Evolutionary conservation across 2,113 vertebrate species (phyloP).

Genomic region (Mungos mungo): DNA sequence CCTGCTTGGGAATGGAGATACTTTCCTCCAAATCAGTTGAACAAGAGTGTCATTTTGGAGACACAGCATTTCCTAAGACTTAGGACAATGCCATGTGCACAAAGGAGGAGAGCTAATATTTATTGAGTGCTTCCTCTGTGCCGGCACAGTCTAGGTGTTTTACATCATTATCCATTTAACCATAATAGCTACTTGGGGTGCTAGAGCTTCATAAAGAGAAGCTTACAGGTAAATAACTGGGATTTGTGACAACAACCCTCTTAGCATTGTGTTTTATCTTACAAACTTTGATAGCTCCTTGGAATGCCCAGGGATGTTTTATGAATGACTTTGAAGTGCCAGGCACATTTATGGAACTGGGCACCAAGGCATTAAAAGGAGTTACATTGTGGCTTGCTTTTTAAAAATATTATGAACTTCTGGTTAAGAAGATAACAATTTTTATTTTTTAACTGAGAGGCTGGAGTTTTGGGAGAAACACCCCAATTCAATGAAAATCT

Average conservation of each 20-base stretch:
- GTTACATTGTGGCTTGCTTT: constrained; percentile 26
- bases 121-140: neutral
- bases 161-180: constrained; percentile 11
- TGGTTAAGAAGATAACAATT: constrained; percentile 19
- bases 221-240: constrained; percentile 29
- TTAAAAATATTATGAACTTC: constrained; percentile 41
- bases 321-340: constrained; percentile 8
- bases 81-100: neutral
- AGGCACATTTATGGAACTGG: constrained; percentile 37
- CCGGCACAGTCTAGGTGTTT: neutral
- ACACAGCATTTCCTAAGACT: neutral
- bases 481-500: neutral
- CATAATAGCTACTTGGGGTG: neutral
- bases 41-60: constrained; percentile 2
- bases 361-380: constrained; percentile 46
- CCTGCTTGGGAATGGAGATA: neutral
- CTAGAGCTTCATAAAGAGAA: constrained; percentile 42
- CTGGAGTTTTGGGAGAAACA: constrained; percentile 28
- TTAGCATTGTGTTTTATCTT: constrained; percentile 40
- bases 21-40: neutral
- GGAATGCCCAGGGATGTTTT: constrained; percentile 32
- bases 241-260: constrained; percentile 19
- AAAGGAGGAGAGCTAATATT: neutral
- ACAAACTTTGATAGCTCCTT: constrained; percentile 40
- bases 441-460: neutral